phyloP scores from a whole-genome alignment of 2,888 invertebrate species.

The Nymphalis c-album region DNA sequence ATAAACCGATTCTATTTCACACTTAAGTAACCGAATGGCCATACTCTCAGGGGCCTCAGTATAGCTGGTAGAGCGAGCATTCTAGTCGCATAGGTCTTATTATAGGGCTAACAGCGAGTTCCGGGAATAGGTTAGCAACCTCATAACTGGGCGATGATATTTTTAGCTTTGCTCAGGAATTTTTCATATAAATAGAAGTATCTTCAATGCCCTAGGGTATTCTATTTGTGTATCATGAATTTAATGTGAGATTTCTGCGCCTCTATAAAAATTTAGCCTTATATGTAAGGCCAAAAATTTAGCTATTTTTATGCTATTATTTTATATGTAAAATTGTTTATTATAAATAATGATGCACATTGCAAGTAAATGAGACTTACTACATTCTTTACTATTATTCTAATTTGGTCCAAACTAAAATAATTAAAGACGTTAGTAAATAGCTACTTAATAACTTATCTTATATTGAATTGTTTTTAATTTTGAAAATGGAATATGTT shows the following conservation, averaged over 20 bases:
- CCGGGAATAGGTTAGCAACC: constrained; percentile 16
- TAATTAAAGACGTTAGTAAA: no score
- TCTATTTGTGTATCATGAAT: background rate
- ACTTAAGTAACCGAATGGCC: no score
- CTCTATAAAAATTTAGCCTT: background rate
- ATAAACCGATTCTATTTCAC: background rate
- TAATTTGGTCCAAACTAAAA: no score
- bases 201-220: background rate
- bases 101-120: constrained; percentile 8
- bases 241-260: background rate
- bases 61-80: background rate
- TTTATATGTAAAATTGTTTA: no score
- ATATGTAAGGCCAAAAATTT: no score
- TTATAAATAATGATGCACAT: no score
- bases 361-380: no score
- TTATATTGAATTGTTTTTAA: no score
- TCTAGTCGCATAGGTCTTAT: constrained; percentile 18
- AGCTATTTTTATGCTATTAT: no score
- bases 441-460: no score
- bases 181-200: constrained; percentile 7
- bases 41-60: background rate
- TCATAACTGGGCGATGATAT: constrained; percentile 11
- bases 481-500: no score
- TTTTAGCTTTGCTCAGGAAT: constrained; percentile 13
- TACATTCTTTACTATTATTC: no score